Conservation (phyloP, 53 echinoderm and acorn worm genomes). For the Henricia sp. region DNA sequence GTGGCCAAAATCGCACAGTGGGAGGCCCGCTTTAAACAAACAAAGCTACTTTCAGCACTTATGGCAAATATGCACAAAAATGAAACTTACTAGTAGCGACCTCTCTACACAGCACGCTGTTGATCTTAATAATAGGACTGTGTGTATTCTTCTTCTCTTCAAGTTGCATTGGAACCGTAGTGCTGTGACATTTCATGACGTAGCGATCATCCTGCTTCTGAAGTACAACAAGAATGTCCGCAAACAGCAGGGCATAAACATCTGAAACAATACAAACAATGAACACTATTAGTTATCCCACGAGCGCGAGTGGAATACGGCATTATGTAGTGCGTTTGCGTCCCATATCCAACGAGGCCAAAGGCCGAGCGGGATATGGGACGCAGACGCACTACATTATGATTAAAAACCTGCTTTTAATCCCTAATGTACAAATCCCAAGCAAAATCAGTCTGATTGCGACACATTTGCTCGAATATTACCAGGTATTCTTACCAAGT, state of each 20-base stretch:
- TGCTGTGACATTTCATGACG: conserved; percentile 89
- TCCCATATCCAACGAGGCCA: too few species aligned
- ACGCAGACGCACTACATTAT: too few species aligned
- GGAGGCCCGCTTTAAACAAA: background rate
- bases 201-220: conserved; percentile 91
- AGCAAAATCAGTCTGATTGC: too few species aligned
- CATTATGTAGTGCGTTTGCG: too few species aligned
- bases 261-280: conserved; percentile 76
- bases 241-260: conserved; percentile 81
- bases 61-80: too few species aligned
- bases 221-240: conserved; percentile 85
- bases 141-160: conserved; percentile 86
- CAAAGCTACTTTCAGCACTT: background rate
- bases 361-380: too few species aligned
- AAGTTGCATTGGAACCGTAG: conserved; percentile 60
- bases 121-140: conserved; percentile 93
- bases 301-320: too few species aligned
- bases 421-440: too few species aligned
- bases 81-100: conserved; percentile 94
- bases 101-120: conserved; percentile 83
- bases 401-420: background rate
- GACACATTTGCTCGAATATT: too few species aligned
- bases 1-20: too few species aligned
- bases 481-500: conserved; percentile 5
- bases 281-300: too few species aligned